Percentiles rank a stretch among this genome's conserved stretches.
Conservation (phyloP, 2,113 vertebrate species). For the Sula dactylatra region DNA sequence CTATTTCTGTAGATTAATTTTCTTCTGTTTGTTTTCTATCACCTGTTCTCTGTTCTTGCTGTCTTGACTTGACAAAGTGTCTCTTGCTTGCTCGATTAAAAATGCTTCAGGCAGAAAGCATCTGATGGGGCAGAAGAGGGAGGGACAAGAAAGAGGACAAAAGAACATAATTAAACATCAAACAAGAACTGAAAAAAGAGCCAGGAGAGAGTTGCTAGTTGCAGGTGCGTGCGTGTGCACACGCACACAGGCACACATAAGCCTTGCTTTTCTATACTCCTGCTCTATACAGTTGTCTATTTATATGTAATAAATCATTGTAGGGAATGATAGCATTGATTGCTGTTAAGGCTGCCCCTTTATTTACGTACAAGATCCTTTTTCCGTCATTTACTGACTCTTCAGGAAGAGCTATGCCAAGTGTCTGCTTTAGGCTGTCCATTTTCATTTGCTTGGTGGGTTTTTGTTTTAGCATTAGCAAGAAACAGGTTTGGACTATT, state of each 20-base stretch:
- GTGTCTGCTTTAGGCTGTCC: not conserved
- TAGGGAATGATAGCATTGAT: not conserved
- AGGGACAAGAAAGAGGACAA: not conserved
- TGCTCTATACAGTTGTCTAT: not conserved
- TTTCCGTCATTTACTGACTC: not conserved
- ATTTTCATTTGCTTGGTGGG: not conserved
- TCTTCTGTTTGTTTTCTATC: not conserved
- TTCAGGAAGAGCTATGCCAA: not conserved
- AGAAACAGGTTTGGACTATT: not conserved
- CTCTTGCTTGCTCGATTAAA: conserved; percentile 12
- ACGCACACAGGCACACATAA: not conserved
- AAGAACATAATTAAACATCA: not conserved
- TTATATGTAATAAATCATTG: not conserved
- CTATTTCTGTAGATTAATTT: not conserved
- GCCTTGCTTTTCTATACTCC: not conserved
- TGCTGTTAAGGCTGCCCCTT: not conserved
- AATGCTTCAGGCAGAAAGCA: not conserved
- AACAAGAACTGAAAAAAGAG: not conserved
- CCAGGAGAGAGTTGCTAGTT: not conserved
- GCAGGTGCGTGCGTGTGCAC: not conserved
- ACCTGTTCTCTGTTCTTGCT: not conserved
- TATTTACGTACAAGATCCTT: not conserved
- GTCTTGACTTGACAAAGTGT: not conserved
- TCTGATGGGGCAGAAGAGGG: not conserved
- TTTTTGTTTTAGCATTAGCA: not conserved